Evolutionary conservation across 2,797 vertebrate species (phyloP).

Genomic region (Pantherophis alleghaniensis): DNA sequence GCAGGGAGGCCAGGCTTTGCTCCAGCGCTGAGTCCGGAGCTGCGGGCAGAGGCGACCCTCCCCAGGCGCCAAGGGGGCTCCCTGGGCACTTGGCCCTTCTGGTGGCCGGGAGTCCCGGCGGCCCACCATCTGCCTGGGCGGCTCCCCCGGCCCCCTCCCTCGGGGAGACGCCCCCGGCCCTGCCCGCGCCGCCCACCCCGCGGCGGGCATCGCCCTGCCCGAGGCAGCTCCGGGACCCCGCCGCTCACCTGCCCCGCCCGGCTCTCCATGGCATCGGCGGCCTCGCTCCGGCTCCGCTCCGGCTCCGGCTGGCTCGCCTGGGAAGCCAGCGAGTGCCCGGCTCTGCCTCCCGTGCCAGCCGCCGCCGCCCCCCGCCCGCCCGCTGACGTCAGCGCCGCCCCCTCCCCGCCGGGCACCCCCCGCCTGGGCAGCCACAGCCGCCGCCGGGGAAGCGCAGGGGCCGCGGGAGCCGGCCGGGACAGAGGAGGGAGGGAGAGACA

Average conservation of each 20-base stretch:
- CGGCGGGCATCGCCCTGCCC: neutral
- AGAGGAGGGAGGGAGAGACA: no score
- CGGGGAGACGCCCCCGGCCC: neutral
- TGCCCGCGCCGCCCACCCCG: neutral
- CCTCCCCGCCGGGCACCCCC: neutral
- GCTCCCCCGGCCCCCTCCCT: neutral
- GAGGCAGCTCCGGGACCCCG: neutral
- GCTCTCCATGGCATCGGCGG: neutral
- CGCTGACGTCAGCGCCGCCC: neutral
- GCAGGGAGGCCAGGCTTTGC: neutral
- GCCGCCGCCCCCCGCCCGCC: neutral
- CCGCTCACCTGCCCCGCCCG: neutral
- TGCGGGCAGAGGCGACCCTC: neutral
- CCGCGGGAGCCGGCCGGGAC: no score
- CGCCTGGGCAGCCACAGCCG: no score
- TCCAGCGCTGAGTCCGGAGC: neutral
- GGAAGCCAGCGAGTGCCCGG: neutral
- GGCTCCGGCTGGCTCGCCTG: neutral
- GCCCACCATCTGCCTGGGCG: neutral
- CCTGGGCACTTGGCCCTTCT: neutral
- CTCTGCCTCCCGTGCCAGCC: neutral
- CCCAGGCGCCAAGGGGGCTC: neutral
- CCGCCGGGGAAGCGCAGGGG: no score
- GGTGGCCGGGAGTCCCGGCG: neutral
- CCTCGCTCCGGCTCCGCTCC: neutral